Evolutionary conservation across 2,113 vertebrate genomes (phyloP), one percentile per base, ranked within the genome.

Genomic region (Gopherus evgoodei): DNA sequence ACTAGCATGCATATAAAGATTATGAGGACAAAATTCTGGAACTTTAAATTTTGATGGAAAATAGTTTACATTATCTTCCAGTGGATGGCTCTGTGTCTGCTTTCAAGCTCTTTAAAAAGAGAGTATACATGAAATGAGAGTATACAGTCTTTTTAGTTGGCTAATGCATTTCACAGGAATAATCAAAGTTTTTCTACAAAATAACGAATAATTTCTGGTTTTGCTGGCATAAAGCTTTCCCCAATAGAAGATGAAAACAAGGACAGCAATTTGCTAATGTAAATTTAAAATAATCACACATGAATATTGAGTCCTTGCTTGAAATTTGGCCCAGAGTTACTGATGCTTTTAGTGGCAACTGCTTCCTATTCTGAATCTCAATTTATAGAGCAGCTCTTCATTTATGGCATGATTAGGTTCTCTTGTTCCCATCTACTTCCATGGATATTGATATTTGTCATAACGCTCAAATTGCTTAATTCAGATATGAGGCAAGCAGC

Each of bases 1-100:
- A 44, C 35, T 76, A 65, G 57, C 29, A 4, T 86, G 88, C 57
- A 3, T 42, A 13, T 38, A 25, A 56, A 24, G 49, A 53, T 4
- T n/a, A 3, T 52, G 62, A 52, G 44, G 44, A 65, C 53, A 81
- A 83, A 93, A 76, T 53, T 88, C 42, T 29, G 29, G 52, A 42
- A 21, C 44, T 90, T 90, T 80, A 53, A 53, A n/a, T 93, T 95
- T 90, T 95, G 21, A 8, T 35, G 75, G n/a, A 57, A 47, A 5
- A 21, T 75, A 62, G 38, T 62, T 35, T 0, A 82, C 22, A 31
- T 91, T 86, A 78, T 86, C 24, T 2, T 57, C 86, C 72, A 44
- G 35, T 8, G 2, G 24, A 72, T 87, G 7, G 54, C 93, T 86
- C 0, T 0, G 21, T 84, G 62, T 31, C 62, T 84, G 52, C 56